Evolutionary conservation across 53 echinoderm and acorn worm species (phyloP), one percentile per base, ranked within the genome.

Genomic region (Actinopyga echinites): DNA sequence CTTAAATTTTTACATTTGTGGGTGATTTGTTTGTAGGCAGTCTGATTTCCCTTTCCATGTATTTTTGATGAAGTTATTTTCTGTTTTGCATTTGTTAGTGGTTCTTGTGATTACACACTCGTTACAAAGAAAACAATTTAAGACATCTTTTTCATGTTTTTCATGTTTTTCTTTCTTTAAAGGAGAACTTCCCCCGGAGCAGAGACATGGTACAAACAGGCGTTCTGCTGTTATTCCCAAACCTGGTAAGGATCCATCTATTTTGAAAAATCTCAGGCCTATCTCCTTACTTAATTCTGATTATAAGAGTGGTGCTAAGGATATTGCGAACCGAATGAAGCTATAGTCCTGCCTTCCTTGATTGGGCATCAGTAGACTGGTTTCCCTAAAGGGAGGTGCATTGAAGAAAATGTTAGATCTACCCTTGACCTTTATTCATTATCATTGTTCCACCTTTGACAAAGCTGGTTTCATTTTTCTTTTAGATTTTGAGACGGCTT

Each of bases 261-360:
- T 45, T 8, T 0, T n/a, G 1, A 74, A 68, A 68, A 74, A 74
- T 1, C 12, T 20, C 12, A 43, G 53, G n/a, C 10, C 74, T 43
- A 74, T 74, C 17, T 30, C 37, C 8, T 66, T 66, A 66, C 37
- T 66, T 13, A 66, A 66, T 66, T 33, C 34, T 11, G 66, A 66
- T 34, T 15, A 61, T 10, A 28, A 28, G 30, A 30, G 11, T n/a
- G 21, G 62, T 61, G 62, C 62, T 28, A 61, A 13, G 3, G 23
- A 13, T 17, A 13, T 61, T 8, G 62, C 62, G 11, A 30, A 61
- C 19, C 62, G 62, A 15, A 6, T 28, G 62, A 61, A 61, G 20
- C 21, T 61, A n/a, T n/a, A 8, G 30, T 61, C 19, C 19, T 61
- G 26, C 26, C 26, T 2, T 61, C 30, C 11, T 17, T 13, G 1